A percentile compares a stretch with the other conserved stretches of the same genome.
phyloP scores from a whole-genome alignment of 2,113 vertebrate species.

The Prionailurus viverrinus region DNA sequence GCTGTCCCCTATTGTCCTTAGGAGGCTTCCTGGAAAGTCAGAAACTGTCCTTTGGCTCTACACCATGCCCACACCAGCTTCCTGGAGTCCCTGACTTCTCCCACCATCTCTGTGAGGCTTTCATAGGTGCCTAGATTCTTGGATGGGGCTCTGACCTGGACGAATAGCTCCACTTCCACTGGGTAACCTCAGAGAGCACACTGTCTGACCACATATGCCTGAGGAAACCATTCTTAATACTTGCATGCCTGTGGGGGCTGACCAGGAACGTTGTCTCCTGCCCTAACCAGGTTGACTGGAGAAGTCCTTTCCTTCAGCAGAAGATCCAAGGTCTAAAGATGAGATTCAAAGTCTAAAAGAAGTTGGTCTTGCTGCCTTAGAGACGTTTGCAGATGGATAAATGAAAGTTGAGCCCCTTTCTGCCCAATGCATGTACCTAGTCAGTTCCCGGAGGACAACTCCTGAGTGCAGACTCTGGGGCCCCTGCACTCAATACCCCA shows the following conservation, averaged over 20 bases:
- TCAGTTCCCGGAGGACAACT: background rate
- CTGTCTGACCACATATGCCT: fast-evolving
- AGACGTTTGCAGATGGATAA: background rate
- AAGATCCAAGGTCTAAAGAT: background rate
- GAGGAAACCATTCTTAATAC: background rate
- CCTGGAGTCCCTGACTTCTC: background rate
- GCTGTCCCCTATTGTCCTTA: background rate
- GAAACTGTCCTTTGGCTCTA: background rate
- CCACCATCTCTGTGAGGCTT: background rate
- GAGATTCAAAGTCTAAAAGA: background rate
- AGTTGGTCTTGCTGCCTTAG: background rate
- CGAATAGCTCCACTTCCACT: background rate
- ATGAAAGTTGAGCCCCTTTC: background rate
- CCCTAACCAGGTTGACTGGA: background rate
- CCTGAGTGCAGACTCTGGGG: background rate
- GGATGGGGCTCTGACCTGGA: background rate
- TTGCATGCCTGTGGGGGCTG: background rate
- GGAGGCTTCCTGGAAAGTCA: background rate
- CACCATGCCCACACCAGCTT: background rate
- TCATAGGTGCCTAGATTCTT: background rate
- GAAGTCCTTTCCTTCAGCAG: background rate
- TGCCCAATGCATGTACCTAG: no score
- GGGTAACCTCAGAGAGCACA: background rate
- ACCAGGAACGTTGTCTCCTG: background rate
- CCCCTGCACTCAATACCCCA: background rate